These are phyloP conservation scores for Drosophila fungiperda DNA, from an alignment of 2,888 invertebrate genomes.

Conservation along the genomic window DNA sequence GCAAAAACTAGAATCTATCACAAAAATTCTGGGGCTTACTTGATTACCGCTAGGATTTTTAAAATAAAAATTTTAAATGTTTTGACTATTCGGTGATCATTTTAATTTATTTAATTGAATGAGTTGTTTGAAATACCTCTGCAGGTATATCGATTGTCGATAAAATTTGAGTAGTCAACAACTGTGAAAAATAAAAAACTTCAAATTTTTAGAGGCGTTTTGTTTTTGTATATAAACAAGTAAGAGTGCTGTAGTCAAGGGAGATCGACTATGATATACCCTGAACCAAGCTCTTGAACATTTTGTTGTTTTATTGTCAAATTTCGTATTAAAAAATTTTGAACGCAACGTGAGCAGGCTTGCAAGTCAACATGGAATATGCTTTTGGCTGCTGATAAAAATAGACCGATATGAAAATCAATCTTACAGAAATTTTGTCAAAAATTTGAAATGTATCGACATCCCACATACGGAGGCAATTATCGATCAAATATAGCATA, in stretches of 20 bases:
- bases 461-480: background rate
- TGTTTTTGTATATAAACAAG: background rate
- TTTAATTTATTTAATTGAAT: too few relatives aligned
- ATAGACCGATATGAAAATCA: background rate
- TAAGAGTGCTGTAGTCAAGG: background rate
- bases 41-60: background rate
- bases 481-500: background rate
- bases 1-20: background rate
- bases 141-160: background rate
- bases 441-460: background rate
- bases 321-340: background rate
- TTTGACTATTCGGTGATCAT: background rate
- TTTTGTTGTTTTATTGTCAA: background rate
- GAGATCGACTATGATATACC: background rate
- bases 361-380: background rate
- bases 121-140: too few relatives aligned
- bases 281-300: background rate
- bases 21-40: background rate
- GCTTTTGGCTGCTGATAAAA: background rate
- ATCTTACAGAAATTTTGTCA: background rate
- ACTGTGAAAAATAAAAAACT: background rate
- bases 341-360: background rate
- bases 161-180: background rate
- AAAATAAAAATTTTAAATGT: background rate
- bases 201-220: background rate